Conservation (phyloP, 2,888 invertebrate genomes). For the Emesis russula region DNA sequence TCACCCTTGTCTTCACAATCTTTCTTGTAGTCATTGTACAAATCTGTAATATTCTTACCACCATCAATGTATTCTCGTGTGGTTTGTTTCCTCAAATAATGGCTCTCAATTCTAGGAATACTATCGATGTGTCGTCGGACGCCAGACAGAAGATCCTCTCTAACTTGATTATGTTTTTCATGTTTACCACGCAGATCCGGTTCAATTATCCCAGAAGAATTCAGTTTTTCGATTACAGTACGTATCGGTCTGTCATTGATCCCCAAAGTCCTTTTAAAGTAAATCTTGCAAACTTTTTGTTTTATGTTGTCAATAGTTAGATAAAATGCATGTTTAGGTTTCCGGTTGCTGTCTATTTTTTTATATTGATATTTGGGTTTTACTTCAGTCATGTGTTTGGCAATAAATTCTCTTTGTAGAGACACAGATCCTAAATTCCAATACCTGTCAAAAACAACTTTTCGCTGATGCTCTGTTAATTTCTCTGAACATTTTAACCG, state of each 20-base stretch:
- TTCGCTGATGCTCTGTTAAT: background rate
- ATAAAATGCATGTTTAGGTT: constrained; percentile 20
- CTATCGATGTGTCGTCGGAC: background rate
- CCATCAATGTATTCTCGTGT: constrained; percentile 18
- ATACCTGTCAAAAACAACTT: background rate
- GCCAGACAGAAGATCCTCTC: background rate
- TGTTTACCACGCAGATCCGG: constrained; percentile 10
- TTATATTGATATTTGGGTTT: constrained; percentile 19
- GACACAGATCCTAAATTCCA: background rate
- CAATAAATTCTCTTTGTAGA: background rate
- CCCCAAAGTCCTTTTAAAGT: constrained; percentile 11
- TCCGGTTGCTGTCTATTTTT: constrained; percentile 3
- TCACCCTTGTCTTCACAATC: background rate
- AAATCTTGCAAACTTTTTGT: constrained; percentile 4
- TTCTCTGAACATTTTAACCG: background rate
- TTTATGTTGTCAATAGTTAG: background rate
- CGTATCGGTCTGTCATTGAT: background rate
- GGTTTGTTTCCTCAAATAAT: constrained; percentile 4
- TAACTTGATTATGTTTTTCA: background rate
- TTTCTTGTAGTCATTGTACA: background rate
- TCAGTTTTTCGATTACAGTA: constrained; percentile 2
- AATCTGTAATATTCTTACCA: background rate
- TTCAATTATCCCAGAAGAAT: constrained; percentile 3
- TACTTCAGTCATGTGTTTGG: background rate
- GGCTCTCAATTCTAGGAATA: constrained; percentile 8